These are phyloP conservation scores for Uria aalge DNA, from an alignment of 2,113 vertebrate species.

Conservation along the genomic window DNA sequence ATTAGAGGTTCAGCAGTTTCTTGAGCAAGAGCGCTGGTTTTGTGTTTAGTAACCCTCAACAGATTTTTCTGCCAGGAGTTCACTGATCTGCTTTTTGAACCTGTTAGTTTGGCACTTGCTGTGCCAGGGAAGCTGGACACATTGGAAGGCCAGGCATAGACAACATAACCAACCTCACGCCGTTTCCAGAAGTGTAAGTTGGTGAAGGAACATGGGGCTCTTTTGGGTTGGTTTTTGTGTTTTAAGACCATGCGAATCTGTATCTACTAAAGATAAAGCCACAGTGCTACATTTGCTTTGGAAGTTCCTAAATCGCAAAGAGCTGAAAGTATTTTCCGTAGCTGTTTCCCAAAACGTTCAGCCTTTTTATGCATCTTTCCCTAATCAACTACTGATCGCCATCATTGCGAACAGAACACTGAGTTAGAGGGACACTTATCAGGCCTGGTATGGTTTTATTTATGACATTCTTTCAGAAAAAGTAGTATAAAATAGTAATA, in stretches of 20 bases:
- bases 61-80: neutral
- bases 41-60: neutral
- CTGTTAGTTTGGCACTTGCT: neutral
- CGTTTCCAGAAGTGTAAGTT: neutral
- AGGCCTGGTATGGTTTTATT: neutral
- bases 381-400: neutral
- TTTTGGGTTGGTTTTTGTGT: neutral
- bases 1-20: neutral
- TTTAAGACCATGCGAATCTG: neutral
- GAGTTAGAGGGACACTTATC: rapidly evolving
- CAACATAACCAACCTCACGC: neutral
- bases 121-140: neutral
- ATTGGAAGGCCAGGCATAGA: neutral
- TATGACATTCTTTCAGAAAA: neutral
- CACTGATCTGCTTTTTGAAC: neutral
- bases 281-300: neutral
- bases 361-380: neutral
- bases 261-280: neutral
- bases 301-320: neutral
- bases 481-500: neutral
- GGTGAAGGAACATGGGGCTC: neutral
- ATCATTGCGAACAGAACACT: neutral
- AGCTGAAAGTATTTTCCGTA: neutral
- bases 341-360: neutral
- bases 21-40: neutral